A percentile compares a stretch with the other conserved stretches of the same genome.
Evolutionary conservation across 30 jellyfish, hydroid and myxozoan species (phyloP).

Genomic region (Turritopsis rubra): DNA sequence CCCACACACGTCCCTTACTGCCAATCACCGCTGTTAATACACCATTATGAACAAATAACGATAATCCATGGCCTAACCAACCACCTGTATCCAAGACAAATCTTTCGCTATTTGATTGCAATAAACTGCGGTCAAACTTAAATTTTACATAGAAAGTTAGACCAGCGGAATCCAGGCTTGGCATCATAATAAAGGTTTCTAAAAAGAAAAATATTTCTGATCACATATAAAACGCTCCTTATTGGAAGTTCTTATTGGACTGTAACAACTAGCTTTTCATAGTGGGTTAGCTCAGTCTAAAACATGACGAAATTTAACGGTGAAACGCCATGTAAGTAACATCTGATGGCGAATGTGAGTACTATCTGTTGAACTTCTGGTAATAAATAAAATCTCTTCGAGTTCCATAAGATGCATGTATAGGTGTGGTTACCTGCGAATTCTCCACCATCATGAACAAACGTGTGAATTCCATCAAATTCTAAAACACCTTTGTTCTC

Average conservation of each 20-base stretch:
- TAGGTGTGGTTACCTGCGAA: constrained; percentile 28
- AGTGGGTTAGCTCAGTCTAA: too few species aligned
- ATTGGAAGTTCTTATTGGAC: too few species aligned
- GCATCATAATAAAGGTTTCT: constrained; percentile 39
- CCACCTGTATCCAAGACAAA: constrained; percentile 63
- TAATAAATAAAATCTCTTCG: too few species aligned
- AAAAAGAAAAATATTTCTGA: too few species aligned
- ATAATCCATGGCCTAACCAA: constrained; percentile 59
- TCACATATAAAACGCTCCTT: too few species aligned
- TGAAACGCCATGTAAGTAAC: too few species aligned
- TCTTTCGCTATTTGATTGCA: constrained; percentile 19
- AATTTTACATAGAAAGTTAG: constrained; percentile 31
- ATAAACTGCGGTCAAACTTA: constrained; percentile 22
- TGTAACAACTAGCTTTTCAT: too few species aligned
- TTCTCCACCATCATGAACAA: constrained; percentile 26
- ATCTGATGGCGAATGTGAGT: too few species aligned
- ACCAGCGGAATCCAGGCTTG: constrained; percentile 35
- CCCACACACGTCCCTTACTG: constrained; percentile 43
- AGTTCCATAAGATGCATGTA: too few species aligned
- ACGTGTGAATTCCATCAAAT: constrained; percentile 39
- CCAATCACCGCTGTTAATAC: constrained; percentile 52
- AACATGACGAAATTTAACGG: too few species aligned
- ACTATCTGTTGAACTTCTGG: too few species aligned
- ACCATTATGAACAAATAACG: constrained; percentile 37
- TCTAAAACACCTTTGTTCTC: constrained; percentile 43